Conservation (phyloP, 1,140 invertebrate species). For the Drosophila truncata region DNA sequence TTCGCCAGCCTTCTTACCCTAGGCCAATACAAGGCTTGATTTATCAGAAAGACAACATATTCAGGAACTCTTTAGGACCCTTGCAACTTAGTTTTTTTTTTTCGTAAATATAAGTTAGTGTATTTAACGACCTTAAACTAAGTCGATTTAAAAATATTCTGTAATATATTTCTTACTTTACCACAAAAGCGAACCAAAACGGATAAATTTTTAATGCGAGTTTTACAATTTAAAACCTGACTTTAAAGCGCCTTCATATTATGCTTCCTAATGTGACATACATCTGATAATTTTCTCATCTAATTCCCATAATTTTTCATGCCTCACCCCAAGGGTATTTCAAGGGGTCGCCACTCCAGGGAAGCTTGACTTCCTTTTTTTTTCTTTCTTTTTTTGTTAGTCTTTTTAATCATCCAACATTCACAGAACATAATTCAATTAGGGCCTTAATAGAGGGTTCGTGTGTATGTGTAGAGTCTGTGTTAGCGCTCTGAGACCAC, state of each 20-base stretch:
- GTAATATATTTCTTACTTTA: not conserved
- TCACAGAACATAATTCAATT: slow-evolving; percentile 71
- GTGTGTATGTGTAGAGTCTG: slow-evolving; percentile 19
- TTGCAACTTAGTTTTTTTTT: not conserved
- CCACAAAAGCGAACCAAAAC: not conserved
- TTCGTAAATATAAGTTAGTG: not conserved
- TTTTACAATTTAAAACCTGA: not conserved
- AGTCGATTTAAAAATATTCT: too few relatives aligned
- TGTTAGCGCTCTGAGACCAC: slow-evolving; percentile 4
- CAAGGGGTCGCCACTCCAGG: slow-evolving; percentile 1
- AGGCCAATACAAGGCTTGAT: not conserved
- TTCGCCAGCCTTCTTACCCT: slow-evolving; percentile 2
- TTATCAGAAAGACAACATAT: not conserved
- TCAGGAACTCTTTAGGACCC: not conserved
- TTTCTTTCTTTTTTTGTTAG: slow-evolving; percentile 9
- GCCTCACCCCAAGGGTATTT: slow-evolving; percentile 16
- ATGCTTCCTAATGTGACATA: not conserved
- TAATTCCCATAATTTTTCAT: slow-evolving; percentile 27
- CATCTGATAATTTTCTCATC: slow-evolving; percentile 26
- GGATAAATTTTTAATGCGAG: not conserved
- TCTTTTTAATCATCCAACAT: slow-evolving; percentile 43
- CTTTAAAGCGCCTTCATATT: not conserved
- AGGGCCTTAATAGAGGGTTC: slow-evolving; percentile 61
- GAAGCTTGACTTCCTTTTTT: slow-evolving; percentile 10
- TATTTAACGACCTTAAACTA: not conserved